These are phyloP conservation scores for Myotis findleyi DNA, from an alignment of 2,797 vertebrate genomes.

Conservation along the genomic window DNA sequence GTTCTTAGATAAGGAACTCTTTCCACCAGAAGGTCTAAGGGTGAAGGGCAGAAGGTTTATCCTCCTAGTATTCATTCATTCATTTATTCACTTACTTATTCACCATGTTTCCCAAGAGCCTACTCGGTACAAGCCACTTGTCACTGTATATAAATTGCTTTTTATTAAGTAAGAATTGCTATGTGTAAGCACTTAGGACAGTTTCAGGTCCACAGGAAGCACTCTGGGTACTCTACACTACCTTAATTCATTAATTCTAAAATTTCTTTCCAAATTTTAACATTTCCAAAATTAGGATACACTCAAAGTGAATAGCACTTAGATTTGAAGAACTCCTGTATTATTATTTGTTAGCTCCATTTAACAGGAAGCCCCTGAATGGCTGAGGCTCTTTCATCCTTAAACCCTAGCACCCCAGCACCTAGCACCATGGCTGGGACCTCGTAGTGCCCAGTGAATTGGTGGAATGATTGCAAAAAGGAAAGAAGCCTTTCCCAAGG, in stretches of 20 bases:
- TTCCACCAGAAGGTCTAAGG: neutral
- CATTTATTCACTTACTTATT: neutral
- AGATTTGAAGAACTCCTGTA: neutral
- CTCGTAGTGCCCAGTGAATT: neutral
- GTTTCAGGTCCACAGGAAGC: neutral
- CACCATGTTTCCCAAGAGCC: neutral
- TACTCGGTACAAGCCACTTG: neutral
- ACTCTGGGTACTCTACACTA: neutral
- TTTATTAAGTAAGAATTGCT: neutral
- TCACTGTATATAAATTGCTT: neutral
- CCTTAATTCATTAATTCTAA: conserved; percentile 25
- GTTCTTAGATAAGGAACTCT: neutral
- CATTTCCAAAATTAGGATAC: neutral
- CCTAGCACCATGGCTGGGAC: neutral
- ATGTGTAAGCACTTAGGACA: neutral
- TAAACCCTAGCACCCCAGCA: neutral
- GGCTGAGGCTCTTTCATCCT: neutral
- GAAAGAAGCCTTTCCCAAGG: neutral
- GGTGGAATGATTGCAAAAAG: neutral
- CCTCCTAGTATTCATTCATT: conserved; percentile 6
- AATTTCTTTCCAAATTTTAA: conserved; percentile 2
- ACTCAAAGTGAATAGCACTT: neutral
- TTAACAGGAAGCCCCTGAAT: neutral
- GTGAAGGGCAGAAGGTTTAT: neutral
- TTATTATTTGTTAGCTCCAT: neutral